These are phyloP conservation scores for Chymomyza caudatula DNA, from an alignment of 2,888 invertebrate genomes.

Conservation along the genomic window DNA sequence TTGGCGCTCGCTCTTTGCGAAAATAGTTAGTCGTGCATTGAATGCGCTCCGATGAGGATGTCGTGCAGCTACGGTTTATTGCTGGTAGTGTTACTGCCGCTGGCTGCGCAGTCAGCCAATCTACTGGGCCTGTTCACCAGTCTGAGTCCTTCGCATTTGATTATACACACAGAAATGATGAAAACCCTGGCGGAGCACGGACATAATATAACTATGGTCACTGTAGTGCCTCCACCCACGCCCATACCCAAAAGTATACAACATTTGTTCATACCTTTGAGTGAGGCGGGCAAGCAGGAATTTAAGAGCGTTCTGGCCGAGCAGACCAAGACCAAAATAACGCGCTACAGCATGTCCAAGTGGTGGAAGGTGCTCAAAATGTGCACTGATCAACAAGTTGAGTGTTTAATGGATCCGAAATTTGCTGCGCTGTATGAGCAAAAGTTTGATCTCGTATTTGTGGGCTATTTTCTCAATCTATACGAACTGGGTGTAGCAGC, in stretches of 20 bases:
- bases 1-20: not conserved
- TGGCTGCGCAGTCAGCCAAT: constrained; percentile 41
- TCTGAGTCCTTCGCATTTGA: constrained; percentile 69
- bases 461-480: constrained; percentile 72
- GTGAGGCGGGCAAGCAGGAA: constrained; percentile 19
- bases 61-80: not conserved
- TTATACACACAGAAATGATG: constrained; percentile 68
- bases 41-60: not conserved
- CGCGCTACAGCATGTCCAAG: not conserved
- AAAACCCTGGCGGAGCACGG: constrained; percentile 65
- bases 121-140: constrained; percentile 71
- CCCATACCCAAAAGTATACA: constrained; percentile 55
- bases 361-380: constrained; percentile 2
- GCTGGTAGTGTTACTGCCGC: constrained; percentile 14
- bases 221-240: constrained; percentile 45
- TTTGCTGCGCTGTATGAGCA: constrained; percentile 59
- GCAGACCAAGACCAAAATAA: constrained; percentile 36
- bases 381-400: constrained; percentile 48
- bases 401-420: constrained; percentile 51
- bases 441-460: constrained; percentile 69
- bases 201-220: constrained; percentile 71
- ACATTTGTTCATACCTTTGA: constrained; percentile 50
- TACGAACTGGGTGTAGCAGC: constrained; percentile 72
- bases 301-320: constrained; percentile 26
- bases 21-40: not conserved